Evolutionary conservation across 2,888 invertebrate genomes (phyloP).

Genomic region (Acleris laterana): DNA sequence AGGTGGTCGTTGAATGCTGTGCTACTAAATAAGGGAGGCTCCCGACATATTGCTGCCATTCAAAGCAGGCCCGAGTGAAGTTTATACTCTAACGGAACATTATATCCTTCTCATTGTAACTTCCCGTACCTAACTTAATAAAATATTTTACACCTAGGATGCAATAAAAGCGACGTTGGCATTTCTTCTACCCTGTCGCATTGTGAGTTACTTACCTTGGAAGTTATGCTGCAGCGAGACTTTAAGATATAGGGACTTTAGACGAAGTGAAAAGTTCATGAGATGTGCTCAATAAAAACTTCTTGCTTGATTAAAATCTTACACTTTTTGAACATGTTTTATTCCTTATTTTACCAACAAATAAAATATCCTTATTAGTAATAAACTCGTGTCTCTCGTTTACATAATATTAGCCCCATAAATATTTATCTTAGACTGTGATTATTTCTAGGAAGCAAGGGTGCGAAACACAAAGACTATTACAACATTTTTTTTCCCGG

Average conservation of each 20-base stretch:
- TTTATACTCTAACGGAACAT: not conserved
- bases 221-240: not conserved
- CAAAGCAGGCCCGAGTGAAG: not conserved
- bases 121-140: no score
- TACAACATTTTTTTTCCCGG: no score
- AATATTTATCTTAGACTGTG: no score
- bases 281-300: conserved; percentile 5
- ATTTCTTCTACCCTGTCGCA: not conserved
- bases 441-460: no score
- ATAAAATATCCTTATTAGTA: no score
- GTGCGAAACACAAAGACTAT: no score
- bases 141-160: no score
- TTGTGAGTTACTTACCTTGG: not conserved
- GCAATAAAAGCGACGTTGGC: no score
- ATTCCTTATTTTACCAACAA: no score
- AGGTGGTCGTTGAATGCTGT: conserved; percentile 13
- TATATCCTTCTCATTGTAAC: no score
- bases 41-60: not conserved
- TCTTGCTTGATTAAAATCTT: conserved; percentile 16
- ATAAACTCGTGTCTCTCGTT: no score
- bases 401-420: no score
- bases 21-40: not conserved
- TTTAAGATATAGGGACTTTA: conserved; percentile 16
- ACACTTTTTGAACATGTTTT: not conserved
- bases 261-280: conserved; percentile 17